A percentile compares a stretch with the other conserved stretches of the same genome.
phyloP scores from a whole-genome alignment of 2,888 invertebrate genomes.

The Acleris laterana region DNA sequence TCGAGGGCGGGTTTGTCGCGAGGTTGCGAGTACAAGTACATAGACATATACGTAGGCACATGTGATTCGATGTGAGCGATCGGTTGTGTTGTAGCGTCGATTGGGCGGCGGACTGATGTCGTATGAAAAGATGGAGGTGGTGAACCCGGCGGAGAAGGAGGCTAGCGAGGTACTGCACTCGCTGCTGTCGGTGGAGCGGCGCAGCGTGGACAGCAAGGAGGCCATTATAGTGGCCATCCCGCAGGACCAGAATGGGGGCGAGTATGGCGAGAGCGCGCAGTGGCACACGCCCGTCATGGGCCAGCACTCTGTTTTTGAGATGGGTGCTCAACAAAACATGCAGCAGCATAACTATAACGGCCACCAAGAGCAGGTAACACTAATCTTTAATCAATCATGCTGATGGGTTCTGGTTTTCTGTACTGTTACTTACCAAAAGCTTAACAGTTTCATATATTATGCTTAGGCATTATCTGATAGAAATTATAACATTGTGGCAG shows the following conservation, averaged over 20 bases:
- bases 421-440: not conserved
- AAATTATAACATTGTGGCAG: no score
- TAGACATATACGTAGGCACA: slow-evolving; percentile 77
- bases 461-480: not conserved
- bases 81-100: slow-evolving; percentile 69
- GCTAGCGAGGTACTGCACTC: slow-evolving; percentile 89
- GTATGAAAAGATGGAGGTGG: slow-evolving; percentile 85
- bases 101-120: slow-evolving; percentile 65
- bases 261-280: slow-evolving; percentile 83
- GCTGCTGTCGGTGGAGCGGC: slow-evolving; percentile 86
- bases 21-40: slow-evolving; percentile 75
- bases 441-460: not conserved
- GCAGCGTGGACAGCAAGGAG: slow-evolving; percentile 85
- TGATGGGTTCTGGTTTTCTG: no score
- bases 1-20: slow-evolving; percentile 73
- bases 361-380: slow-evolving; percentile 77
- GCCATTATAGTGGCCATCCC: slow-evolving; percentile 80
- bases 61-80: slow-evolving; percentile 78
- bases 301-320: slow-evolving; percentile 80
- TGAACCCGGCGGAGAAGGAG: slow-evolving; percentile 88
- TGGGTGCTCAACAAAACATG: slow-evolving; percentile 68
- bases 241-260: slow-evolving; percentile 73
- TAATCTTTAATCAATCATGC: not conserved
- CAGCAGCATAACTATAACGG: slow-evolving; percentile 80
- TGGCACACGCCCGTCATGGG: slow-evolving; percentile 87